Base-by-base conservation (phyloP, 2,797 vertebrate species). In the Spinus olivaceus region DNA sequence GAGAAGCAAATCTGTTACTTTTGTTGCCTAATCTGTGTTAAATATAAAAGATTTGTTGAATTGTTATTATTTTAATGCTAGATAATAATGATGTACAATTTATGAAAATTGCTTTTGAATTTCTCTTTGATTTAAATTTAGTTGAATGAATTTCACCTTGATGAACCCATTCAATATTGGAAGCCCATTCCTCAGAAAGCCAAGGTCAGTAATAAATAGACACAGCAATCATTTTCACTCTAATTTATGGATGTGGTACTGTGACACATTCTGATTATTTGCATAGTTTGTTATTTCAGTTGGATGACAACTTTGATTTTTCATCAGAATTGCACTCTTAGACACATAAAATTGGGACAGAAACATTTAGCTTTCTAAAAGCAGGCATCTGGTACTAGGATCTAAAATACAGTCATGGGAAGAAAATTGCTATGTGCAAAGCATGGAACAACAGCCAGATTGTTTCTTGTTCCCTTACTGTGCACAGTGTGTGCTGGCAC, bases 401-500 rank as follows among this genome's bases (percentile, higher is more conserved):
- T 79, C 39, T 86, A 90, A 96, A 97, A 97, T 74, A 82, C 54
- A 94, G 88, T 77, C 70, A 70, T 83, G 72, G 97, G 95, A 97
- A 97, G 71, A 50, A 94, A 96, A 96, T 96, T 95, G 81, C 90
- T 97, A 82, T 97, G 97, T 97, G 96, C 87, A 96, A 97, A 97
- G 96, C 90, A 97, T 78, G 81, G 95, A 97, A 96, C 94, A 98
- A 95, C 95, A 97, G 96, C 96, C 97, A 98, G 97, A 98, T 96
- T 98, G 97, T 97, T 98, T 97, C 97, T 97, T 95, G 86, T 96
- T 97, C 92, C 28, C 97, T 97, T 81, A 92, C 96, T 97, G 96
- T 96, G 97, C 97, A 97, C 97, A 97, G 97, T 97, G 66, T 96
- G 97, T 90, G 86, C 91, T 98, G 98, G 97, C 97, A 97, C 94